Conservation (phyloP, 2,113 vertebrate species). For the Euleptes europaea region DNA sequence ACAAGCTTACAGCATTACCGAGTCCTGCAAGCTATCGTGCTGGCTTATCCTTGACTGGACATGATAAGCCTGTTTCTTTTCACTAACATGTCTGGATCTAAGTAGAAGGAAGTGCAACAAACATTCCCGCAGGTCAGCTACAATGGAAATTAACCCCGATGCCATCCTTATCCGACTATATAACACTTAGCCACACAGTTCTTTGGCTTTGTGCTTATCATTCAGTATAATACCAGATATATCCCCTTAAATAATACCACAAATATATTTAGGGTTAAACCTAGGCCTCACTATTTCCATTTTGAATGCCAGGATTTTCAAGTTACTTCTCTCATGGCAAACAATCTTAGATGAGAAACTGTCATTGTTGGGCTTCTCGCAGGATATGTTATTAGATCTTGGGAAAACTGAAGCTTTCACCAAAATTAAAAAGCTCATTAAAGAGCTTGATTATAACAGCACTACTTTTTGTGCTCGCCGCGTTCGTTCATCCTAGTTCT, state of each 20-base stretch:
- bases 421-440: no score
- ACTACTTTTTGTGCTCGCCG: no score
- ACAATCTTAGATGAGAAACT: no score
- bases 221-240: neutral
- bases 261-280: neutral
- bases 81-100: constrained; percentile 59
- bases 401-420: no score
- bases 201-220: neutral
- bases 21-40: constrained; percentile 63
- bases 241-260: neutral
- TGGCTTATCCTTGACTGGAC: constrained; percentile 67
- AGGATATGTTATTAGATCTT: no score
- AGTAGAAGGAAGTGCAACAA: constrained; percentile 33
- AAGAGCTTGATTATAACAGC: no score
- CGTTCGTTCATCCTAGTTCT: no score
- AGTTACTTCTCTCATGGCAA: no score
- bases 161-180: neutral
- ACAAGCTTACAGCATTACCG: constrained; percentile 64
- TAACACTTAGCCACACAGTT: neutral
- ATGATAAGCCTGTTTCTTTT: constrained; percentile 67
- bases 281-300: neutral
- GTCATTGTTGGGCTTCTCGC: no score
- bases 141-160: constrained; percentile 44
- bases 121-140: constrained; percentile 9
- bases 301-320: neutral